A percentile compares a stretch with the other conserved stretches of the same genome.
Conservation (phyloP, 2,797 vertebrate genomes). For the Anniella stebbinsi region DNA sequence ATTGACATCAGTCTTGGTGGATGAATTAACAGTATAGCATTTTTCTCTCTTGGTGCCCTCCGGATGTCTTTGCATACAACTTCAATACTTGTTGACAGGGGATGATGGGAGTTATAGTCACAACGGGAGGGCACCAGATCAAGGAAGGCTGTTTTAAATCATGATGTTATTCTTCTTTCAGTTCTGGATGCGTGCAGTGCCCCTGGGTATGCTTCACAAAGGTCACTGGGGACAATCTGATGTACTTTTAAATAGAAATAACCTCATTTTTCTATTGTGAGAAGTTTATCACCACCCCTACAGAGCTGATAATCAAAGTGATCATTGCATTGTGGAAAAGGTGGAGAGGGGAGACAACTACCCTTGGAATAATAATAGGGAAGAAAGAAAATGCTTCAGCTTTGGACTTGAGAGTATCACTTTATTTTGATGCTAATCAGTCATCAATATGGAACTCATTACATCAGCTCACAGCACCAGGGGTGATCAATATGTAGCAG, state of each 20-base stretch:
- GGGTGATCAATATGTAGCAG: constrained; percentile 18
- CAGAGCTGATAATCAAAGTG: not conserved
- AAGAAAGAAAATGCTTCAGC: constrained; percentile 2
- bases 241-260: not conserved
- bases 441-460: constrained; percentile 22
- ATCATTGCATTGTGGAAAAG: not conserved
- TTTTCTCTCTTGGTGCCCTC: not conserved
- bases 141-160: not conserved
- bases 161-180: not conserved
- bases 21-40: not conserved
- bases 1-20: not conserved
- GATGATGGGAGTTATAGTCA: too few species aligned
- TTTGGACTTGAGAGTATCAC: not conserved
- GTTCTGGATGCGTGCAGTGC: fast-evolving
- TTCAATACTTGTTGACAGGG: too few species aligned
- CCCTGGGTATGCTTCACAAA: not conserved
- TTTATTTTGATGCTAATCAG: not conserved
- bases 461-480: constrained; percentile 34
- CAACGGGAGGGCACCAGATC: too few species aligned
- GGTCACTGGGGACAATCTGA: not conserved
- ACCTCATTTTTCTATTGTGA: not conserved
- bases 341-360: not conserved
- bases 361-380: not conserved
- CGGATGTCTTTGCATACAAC: too few species aligned
- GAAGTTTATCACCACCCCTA: not conserved